Evolutionary conservation across 2,888 invertebrate species (phyloP).

Genomic region (Mesorhabditis sp.): DNA sequence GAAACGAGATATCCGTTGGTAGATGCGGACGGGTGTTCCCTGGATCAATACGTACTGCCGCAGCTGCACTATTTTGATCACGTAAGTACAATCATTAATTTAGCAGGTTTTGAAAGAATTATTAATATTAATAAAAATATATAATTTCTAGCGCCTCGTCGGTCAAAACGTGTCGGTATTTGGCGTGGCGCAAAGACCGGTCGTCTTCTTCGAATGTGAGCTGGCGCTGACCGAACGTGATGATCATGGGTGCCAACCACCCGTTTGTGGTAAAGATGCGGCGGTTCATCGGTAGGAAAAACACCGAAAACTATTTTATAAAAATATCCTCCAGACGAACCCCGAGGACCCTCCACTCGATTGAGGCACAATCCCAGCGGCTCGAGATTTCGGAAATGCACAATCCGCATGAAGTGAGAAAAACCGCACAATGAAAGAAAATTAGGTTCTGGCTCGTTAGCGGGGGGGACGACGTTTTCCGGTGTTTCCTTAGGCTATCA

Average conservation of each 20-base stretch:
- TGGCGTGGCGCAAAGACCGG: conserved; percentile 41
- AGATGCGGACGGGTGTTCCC: conserved; percentile 40
- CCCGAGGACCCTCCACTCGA: background rate
- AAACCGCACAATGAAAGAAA: too few relatives aligned
- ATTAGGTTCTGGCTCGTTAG: too few relatives aligned
- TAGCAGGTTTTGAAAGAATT: background rate
- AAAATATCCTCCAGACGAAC: background rate
- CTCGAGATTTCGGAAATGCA: background rate
- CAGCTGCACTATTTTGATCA: conserved; percentile 36
- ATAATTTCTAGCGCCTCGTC: conserved; percentile 15
- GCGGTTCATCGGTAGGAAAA: background rate
- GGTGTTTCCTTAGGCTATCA: too few relatives aligned
- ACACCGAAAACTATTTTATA: background rate
- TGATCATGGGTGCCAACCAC: background rate
- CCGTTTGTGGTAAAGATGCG: background rate
- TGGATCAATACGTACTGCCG: conserved; percentile 33
- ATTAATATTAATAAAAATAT: background rate
- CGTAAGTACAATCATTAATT: conserved; percentile 14
- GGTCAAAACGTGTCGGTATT: conserved; percentile 38
- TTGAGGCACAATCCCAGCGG: conserved; percentile 4
- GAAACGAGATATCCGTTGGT: conserved; percentile 36
- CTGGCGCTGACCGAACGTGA: conserved; percentile 21
- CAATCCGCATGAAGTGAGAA: background rate
- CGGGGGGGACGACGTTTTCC: too few relatives aligned
- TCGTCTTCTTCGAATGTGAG: conserved; percentile 47